phyloP scores from a whole-genome alignment of 2,797 vertebrate genomes.

The Poecilia picta region DNA sequence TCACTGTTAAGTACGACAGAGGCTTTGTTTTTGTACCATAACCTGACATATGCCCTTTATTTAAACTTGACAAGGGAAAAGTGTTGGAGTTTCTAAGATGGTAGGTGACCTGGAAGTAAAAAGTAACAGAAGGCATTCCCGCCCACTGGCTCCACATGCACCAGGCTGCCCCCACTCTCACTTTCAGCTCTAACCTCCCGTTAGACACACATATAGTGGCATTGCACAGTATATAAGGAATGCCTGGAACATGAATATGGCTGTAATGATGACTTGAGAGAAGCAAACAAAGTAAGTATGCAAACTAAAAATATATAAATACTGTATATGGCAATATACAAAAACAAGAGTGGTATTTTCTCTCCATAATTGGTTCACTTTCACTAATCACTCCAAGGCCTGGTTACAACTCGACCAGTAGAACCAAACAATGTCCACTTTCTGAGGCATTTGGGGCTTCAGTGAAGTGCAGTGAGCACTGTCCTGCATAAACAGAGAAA shows the following conservation, averaged over 20 bases:
- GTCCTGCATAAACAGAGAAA: neutral
- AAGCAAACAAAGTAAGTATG: neutral
- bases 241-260: neutral
- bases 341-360: neutral
- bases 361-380: neutral
- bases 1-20: neutral
- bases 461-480: neutral
- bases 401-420: neutral
- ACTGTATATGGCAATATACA: neutral
- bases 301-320: neutral
- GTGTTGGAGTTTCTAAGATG: conserved; percentile 51
- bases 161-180: conserved; percentile 56
- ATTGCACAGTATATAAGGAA: neutral
- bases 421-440: neutral
- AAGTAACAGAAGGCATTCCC: conserved; percentile 76
- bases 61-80: conserved; percentile 7
- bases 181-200: conserved; percentile 46
- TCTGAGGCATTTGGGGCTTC: neutral
- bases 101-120: conserved; percentile 82
- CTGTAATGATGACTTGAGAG: neutral
- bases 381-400: neutral
- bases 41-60: conserved; percentile 2
- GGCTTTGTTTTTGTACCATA: conserved; percentile 3
- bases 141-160: conserved; percentile 67
- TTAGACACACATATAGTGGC: conserved; percentile 1